Percentiles rank a stretch among this genome's conserved stretches.
Evolutionary conservation across 2,113 vertebrate genomes (phyloP).

Genomic region (Ceyx melanurus): DNA sequence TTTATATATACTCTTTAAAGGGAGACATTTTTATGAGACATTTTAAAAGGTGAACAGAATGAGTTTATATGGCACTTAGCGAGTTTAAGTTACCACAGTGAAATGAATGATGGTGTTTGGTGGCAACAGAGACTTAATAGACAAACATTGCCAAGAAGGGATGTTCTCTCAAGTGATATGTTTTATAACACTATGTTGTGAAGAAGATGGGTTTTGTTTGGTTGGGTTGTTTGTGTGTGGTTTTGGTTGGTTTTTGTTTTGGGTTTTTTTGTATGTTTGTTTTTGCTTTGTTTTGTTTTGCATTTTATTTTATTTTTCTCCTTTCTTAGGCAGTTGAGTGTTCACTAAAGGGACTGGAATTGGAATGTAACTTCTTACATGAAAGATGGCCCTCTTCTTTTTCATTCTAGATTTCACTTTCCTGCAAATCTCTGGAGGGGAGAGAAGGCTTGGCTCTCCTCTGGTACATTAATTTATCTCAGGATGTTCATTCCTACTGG

Average conservation of each 20-base stretch:
- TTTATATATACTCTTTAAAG: not conserved
- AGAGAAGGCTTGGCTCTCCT: not conserved
- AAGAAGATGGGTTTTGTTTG: not conserved
- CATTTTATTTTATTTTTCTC: no score
- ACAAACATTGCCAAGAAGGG: not conserved
- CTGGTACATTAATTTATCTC: not conserved
- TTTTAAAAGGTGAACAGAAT: not conserved
- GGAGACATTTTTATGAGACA: not conserved
- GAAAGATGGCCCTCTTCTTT: not conserved
- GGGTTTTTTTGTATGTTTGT: not conserved
- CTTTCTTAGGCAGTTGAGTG: not conserved
- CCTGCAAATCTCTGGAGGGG: not conserved
- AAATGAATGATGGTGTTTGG: not conserved
- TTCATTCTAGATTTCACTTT: not conserved
- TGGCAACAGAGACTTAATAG: not conserved
- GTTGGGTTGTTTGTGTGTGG: no score
- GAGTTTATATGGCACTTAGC: not conserved
- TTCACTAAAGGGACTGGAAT: not conserved
- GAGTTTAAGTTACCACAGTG: not conserved
- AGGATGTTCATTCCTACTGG: not conserved
- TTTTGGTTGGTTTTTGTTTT: not conserved
- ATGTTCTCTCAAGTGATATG: not conserved
- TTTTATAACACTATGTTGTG: not conserved
- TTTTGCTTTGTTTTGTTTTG: no score
- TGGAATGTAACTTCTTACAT: not conserved